Conservation (phyloP, 2,888 invertebrate genomes). For the Dromius quadrimaculatus region DNA sequence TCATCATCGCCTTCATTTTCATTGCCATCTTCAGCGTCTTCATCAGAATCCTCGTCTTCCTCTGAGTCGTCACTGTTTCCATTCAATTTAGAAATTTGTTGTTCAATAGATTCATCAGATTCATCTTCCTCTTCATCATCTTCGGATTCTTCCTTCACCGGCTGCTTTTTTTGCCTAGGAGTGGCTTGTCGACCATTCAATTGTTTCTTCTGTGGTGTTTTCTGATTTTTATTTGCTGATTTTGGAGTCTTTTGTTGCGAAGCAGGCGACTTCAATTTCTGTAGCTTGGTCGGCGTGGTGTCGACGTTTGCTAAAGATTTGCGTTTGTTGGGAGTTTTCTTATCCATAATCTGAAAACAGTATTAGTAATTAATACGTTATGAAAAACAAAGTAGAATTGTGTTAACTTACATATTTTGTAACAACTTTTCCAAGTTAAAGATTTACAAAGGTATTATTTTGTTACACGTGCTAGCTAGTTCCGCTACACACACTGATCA, state of each 20-base stretch:
- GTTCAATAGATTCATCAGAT: neutral
- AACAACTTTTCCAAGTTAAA: neutral
- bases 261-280: neutral
- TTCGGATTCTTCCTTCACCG: neutral
- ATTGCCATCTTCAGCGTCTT: neutral
- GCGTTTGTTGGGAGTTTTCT: slow-evolving; percentile 7
- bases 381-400: neutral
- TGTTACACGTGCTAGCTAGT: neutral
- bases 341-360: neutral
- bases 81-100: neutral
- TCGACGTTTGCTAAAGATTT: slow-evolving; percentile 2
- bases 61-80: neutral
- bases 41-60: neutral
- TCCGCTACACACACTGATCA: neutral
- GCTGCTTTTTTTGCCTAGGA: neutral
- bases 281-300: neutral
- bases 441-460: neutral
- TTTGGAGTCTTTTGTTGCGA: slow-evolving; percentile 1
- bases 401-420: neutral
- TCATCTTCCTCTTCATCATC: neutral
- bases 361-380: neutral
- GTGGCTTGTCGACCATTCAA: slow-evolving; percentile 1
- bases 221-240: neutral
- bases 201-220: slow-evolving; percentile 2
- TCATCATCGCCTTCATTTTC: slow-evolving; percentile 1